Base-by-base conservation (phyloP, 2,797 vertebrate genomes). In the Silurus lanzhouensis region DNA sequence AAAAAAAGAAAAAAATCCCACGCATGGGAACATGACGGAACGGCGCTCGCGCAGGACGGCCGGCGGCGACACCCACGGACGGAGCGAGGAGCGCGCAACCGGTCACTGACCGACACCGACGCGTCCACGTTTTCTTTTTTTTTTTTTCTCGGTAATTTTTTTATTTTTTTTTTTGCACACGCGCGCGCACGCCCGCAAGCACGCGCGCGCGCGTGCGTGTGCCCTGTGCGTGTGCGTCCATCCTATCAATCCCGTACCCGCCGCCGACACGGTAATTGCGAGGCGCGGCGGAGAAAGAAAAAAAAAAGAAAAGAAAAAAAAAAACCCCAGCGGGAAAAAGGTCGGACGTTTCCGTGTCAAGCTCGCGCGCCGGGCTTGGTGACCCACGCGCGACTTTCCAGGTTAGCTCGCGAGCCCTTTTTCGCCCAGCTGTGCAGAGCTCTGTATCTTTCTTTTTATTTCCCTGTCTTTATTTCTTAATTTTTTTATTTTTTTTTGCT, bases 341-440 rank as follows among this genome's bases (percentile, higher is more conserved):
- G 78, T 87, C 92, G 89, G 91, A 90, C 92, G 89, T 93, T 94
- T 93, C 91, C 91, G 93, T 93, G 93, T 92, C 90, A 92, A 92
- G 90, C 90, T 92, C 90, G 92, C 83, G 87, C 91, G 89, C 92
- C 92, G 92, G 91, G 91, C 93, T 88, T 90, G 90, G 92, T 95
- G 95, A 95, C 94, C 95, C 94, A 52, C 93, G 93, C 93, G 92
- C 93, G 91, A 92, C 92, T 91, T 92, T 93, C 93, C 94, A 95
- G 94, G 94, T 95, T 68, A 95, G 75, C 74, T 76, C 81, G 31
- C 68, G 88, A 91, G 85, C 90, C 81, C 83, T 85, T 82, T 84
- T 52, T 52, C 48, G 48, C 61, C 76, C 60, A 17, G 14, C 77
- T 63, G 77, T 63, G 38, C 60, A 64, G 31, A 48, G 77, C 70